Conservation (phyloP, 2,888 invertebrate genomes). For the Maniola hyperantus region DNA sequence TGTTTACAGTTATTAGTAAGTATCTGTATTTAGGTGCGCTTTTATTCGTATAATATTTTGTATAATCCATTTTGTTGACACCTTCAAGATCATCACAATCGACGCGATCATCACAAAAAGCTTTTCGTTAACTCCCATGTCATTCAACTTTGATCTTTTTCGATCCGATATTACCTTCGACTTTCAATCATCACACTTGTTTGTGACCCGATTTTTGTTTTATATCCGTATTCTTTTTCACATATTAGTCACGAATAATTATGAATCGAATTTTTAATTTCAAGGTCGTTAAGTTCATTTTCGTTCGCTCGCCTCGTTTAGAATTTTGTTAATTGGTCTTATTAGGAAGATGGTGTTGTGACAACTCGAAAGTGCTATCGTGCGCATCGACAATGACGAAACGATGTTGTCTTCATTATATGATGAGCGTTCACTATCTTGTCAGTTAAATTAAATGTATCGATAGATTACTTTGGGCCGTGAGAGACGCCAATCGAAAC, state of each 20-base stretch:
- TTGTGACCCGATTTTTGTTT: constrained; percentile 56
- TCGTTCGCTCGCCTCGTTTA: constrained; percentile 52
- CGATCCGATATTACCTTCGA: constrained; percentile 64
- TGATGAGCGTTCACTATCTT: constrained; percentile 82
- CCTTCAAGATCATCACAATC: constrained; percentile 67
- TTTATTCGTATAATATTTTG: constrained; percentile 31
- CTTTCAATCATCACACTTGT: constrained; percentile 68
- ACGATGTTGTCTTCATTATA: constrained; percentile 83
- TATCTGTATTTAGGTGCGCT: background rate
- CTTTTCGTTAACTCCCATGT: constrained; percentile 57
- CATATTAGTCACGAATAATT: constrained; percentile 43
- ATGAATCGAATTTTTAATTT: constrained; percentile 50
- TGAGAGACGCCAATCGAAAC: constrained; percentile 74
- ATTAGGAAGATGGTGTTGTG: constrained; percentile 82
- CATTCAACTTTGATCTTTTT: constrained; percentile 81
- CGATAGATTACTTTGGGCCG: constrained; percentile 80
- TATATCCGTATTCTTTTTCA: constrained; percentile 56
- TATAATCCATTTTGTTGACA: constrained; percentile 53
- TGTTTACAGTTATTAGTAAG: background rate
- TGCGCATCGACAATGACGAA: constrained; percentile 83
- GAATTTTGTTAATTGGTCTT: constrained; percentile 80
- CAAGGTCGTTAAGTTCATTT: constrained; percentile 60
- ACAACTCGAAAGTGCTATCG: constrained; percentile 81
- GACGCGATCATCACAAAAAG: constrained; percentile 52
- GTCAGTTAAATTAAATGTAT: constrained; percentile 82